Evolutionary conservation across 2,797 vertebrate species (phyloP), one percentile per base, ranked within the genome.

Genomic region (Danio kyathit): DNA sequence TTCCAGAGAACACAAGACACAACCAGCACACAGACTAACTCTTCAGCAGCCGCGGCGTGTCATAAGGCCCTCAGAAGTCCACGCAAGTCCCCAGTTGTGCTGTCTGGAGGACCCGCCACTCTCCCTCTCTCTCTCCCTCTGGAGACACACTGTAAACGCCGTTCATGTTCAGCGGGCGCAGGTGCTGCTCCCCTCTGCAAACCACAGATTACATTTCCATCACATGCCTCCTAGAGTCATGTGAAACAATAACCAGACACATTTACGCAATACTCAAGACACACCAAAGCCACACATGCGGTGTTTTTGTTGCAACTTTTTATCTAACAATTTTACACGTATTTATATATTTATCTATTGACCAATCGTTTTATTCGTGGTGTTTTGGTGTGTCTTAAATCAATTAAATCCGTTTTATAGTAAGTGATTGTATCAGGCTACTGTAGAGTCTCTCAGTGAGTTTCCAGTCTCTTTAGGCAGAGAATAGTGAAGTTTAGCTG

Each of bases 381-480:
- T 16, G 16, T 66, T 66, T 19, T 59, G 56, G 12, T 51, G 54
- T 11, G 40, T 10, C 43, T 72, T 72, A 8, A 38, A 71, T 67
- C 73, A 44, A 54, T 57, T 60, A 54, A 54, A 38, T 29, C 54
- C 8, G 40, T 65, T 78, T 75, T 71, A 21, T 81, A 29, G 29
- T 76, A 63, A 17, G 48, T 64, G 79, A 76, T 78, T 82, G 73
- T 17, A 40, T 52, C 67, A 48, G 7, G 46, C 46, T 73, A 43
- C 51, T 71, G 67, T 51, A 44, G 16, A 67, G 52, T 61, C 76
- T 76, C 74, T 80, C 74, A 5, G 70, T 66, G 74, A 80, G 74
- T 77, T 70, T 72, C 67, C 38, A 57, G 74, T 13, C 54, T 83
- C 57, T 85, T 85, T 83, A 81, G 71, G 80, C 72, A 61, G 73